Base-by-base conservation (phyloP, 1,140 invertebrate species). In the Heterodera carotae region DNA sequence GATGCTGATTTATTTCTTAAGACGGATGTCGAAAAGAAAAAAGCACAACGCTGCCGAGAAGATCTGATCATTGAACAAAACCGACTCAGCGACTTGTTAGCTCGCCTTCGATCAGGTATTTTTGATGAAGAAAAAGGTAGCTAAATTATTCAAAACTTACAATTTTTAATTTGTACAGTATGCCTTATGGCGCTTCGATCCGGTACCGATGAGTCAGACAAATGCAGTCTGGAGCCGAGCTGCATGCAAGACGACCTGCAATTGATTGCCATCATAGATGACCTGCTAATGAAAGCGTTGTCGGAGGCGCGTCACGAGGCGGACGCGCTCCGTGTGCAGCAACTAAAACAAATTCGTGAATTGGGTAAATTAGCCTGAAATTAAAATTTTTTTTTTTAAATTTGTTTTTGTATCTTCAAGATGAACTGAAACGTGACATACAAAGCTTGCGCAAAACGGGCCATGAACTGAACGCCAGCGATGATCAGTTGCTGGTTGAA, bases 311-410 rank as follows among this genome's bases (percentile, higher is more conserved):
- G 82, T 22, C 5, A 22, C 3, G 82, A 84, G 59, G 83, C 83
- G 4, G 82, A 84, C 69, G 59, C 75, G 22, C 53, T 83, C 34
- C 48, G 83, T n/a, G 53, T 84, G 36, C 79, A 85, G 66, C 80
- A 83, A 70, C 74, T 79, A 75, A 75, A 73, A 34, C 82, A 83
- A 75, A 79, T 83, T 27, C 72, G 70, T 43, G 82, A 85, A 69
- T 43, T 85, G 15, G 81, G 83, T 66, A 78, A 81, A 34, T 25
- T 77, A n/a, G n/a, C n/a, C 43, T 36, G 77, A 22, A 59, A n/a
- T 31, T 8, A 43, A 39, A 43, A 43, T 43, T 43, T 8, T 8
- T 43, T 43, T 43, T 8, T 8, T 43, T 43, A 0, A 43, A 43
- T 43, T 43, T 43, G 6, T 8, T 1, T 43, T 43, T 43, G 6